These are phyloP conservation scores for Tympanuchus pallidicinctus DNA, from an alignment of 2,113 vertebrate genomes.

Conservation along the genomic window DNA sequence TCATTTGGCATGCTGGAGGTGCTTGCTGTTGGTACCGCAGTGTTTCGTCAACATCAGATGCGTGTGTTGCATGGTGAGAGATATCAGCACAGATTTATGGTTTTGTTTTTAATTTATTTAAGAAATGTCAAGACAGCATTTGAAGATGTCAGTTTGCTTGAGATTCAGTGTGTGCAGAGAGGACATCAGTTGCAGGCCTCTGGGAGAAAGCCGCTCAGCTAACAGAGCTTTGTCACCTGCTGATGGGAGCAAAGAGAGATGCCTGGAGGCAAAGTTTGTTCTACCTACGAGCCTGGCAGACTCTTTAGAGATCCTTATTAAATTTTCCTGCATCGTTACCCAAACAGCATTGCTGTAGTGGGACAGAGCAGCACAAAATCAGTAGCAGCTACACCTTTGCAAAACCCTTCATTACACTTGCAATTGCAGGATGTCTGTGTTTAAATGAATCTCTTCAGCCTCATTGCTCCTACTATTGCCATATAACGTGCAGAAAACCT, in stretches of 20 bases:
- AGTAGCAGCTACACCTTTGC: not conserved
- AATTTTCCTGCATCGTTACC: not conserved
- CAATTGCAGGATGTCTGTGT: too few relatives aligned
- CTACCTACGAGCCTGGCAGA: not conserved
- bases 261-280: not conserved
- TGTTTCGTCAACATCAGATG: not conserved
- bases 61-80: fast-evolving
- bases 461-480: not conserved
- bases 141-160: not conserved
- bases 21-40: fast-evolving
- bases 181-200: not conserved
- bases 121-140: not conserved
- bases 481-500: not conserved
- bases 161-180: too few relatives aligned
- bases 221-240: not conserved
- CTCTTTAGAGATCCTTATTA: not conserved
- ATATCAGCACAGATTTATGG: not conserved
- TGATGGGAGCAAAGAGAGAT: not conserved
- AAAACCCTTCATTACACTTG: not conserved
- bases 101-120: not conserved
- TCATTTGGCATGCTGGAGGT: not conserved
- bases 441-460: not conserved
- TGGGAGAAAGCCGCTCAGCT: not conserved
- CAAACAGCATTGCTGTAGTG: not conserved
- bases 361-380: not conserved